These are phyloP conservation scores for Oligia fasciuncula DNA, from an alignment of 2,888 invertebrate genomes.

Conservation along the genomic window DNA sequence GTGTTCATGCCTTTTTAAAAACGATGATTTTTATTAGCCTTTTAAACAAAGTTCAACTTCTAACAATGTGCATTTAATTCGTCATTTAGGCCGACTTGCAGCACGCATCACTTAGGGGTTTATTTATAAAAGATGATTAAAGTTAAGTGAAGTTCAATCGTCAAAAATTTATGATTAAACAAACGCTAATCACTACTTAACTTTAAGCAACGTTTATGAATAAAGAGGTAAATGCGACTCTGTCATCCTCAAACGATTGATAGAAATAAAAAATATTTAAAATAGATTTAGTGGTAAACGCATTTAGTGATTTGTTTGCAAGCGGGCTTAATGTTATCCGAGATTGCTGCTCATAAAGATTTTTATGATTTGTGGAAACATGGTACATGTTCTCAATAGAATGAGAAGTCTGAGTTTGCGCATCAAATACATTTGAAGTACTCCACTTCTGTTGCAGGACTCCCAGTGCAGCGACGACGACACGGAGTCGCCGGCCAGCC, in stretches of 20 bases:
- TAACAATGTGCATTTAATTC: neutral
- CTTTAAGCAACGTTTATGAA: too few relatives aligned
- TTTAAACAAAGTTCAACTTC: neutral
- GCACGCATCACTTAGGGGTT: neutral
- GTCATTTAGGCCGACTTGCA: neutral
- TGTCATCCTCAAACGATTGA: neutral
- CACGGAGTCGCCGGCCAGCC: constrained; percentile 89
- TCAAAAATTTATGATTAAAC: too few relatives aligned
- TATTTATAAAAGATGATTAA: too few relatives aligned
- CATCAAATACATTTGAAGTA: neutral
- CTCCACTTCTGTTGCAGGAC: constrained; percentile 75
- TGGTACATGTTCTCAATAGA: neutral
- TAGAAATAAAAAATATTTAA: neutral
- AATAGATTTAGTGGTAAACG: neutral
- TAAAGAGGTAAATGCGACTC: neutral
- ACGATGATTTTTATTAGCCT: neutral
- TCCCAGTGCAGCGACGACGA: constrained; percentile 89
- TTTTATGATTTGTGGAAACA: neutral
- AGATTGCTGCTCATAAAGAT: neutral
- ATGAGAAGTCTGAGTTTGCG: neutral
- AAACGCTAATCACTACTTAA: too few relatives aligned
- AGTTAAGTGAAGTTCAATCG: too few relatives aligned
- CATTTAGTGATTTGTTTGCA: neutral
- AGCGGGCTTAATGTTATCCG: neutral
- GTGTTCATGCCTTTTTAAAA: neutral